Conservation (phyloP, 1,140 invertebrate genomes). For the Idris sp. region DNA sequence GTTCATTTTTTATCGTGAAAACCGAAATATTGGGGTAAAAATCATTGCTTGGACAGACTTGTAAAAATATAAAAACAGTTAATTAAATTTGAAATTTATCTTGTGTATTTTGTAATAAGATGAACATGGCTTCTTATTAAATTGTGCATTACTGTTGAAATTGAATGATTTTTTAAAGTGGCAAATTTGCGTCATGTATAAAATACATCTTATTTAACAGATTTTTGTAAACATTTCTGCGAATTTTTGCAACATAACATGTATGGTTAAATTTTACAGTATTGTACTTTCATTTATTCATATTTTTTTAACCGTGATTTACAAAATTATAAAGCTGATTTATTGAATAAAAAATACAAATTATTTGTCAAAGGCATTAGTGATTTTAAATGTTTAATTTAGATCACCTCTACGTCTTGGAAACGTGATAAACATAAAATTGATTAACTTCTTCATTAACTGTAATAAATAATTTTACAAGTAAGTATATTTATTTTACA, state of each 20-base stretch:
- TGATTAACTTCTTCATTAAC: too few relatives aligned
- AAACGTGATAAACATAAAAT: too few relatives aligned
- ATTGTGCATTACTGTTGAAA: conserved; percentile 21
- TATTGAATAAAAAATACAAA: conserved; percentile 48
- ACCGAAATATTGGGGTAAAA: conserved; percentile 1
- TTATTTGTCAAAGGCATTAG: conserved; percentile 28
- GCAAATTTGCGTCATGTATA: conserved; percentile 17
- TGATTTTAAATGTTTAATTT: not conserved
- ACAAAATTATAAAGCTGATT: conserved; percentile 47
- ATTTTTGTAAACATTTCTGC: conserved; percentile 38
- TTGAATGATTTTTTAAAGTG: conserved; percentile 30
- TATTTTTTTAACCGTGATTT: conserved; percentile 39
- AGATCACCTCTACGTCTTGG: too few relatives aligned
- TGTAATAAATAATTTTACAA: too few relatives aligned
- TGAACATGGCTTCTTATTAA: conserved; percentile 22
- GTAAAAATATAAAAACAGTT: conserved; percentile 15
- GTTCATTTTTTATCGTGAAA: conserved; percentile 10
- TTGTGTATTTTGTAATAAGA: conserved; percentile 24
- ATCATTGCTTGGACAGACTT: conserved; percentile 8
- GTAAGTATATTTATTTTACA: too few relatives aligned
- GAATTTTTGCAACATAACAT: conserved; percentile 20
- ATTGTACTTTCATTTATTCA: conserved; percentile 37
- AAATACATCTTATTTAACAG: conserved; percentile 21
- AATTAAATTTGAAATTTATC: conserved; percentile 20
- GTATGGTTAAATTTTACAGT: conserved; percentile 38